These are phyloP conservation scores for Aleiodes testaceus DNA, from an alignment of 2,888 invertebrate genomes.

Conservation along the genomic window DNA sequence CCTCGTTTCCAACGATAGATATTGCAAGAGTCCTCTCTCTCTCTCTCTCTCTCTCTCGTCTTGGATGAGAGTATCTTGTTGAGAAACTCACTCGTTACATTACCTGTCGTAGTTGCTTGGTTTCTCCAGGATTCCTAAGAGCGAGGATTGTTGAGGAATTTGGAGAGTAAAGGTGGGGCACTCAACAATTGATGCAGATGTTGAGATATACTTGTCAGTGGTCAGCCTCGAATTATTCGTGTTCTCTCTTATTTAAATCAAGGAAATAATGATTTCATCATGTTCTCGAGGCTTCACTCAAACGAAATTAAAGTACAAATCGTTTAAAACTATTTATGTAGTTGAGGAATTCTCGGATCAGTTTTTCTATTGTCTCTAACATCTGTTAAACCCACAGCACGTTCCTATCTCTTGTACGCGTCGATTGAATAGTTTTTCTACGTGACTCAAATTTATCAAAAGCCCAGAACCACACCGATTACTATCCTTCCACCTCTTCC, in stretches of 20 bases:
- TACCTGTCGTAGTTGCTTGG: not conserved
- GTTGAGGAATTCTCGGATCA: constrained; percentile 12
- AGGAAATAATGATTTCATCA: too few relatives aligned
- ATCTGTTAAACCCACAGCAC: constrained; percentile 42
- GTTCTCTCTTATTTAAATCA: too few relatives aligned
- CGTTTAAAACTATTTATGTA: constrained; percentile 11
- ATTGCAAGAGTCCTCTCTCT: constrained; percentile 26
- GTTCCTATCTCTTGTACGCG: constrained; percentile 58
- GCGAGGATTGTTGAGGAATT: not conserved
- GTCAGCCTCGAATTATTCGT: not conserved
- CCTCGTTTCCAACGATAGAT: constrained; percentile 35
- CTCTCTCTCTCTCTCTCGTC: too few relatives aligned
- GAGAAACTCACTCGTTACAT: constrained; percentile 13
- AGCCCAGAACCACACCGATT: constrained; percentile 40
- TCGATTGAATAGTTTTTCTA: constrained; percentile 67
- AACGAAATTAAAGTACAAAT: not conserved
- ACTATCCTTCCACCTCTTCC: constrained; percentile 43
- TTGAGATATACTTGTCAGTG: not conserved
- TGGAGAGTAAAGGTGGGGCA: constrained; percentile 2
- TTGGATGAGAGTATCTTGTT: constrained; percentile 17
- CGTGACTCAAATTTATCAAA: constrained; percentile 68
- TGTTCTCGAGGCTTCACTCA: too few relatives aligned
- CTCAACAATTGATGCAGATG: not conserved
- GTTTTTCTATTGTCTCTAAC: constrained; percentile 46
- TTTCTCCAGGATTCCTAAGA: not conserved